A percentile compares a stretch with the other conserved stretches of the same genome.
These are phyloP conservation scores for Volucella bombylans DNA, from an alignment of 2,888 invertebrate species.

Conservation along the genomic window DNA sequence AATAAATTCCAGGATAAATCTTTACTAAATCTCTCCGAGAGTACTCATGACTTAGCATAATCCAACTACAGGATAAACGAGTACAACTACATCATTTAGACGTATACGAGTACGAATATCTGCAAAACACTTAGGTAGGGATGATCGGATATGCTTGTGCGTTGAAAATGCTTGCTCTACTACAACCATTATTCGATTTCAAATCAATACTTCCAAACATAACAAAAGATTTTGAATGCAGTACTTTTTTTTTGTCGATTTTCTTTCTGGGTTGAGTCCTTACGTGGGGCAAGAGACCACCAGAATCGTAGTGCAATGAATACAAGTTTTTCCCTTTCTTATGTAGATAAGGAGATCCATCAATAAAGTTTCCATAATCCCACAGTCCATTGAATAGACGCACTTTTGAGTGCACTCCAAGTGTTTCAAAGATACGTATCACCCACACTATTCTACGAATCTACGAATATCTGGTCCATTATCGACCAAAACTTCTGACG, in stretches of 20 bases:
- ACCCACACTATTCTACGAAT: too few species aligned
- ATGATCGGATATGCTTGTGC: constrained; percentile 22
- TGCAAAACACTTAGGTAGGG: constrained; percentile 3
- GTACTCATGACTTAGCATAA: neutral
- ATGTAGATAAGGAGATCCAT: neutral
- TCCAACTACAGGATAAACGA: neutral
- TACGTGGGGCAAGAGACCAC: neutral
- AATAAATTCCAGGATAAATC: constrained; percentile 9
- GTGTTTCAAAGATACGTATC: too few species aligned
- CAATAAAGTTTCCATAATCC: constrained; percentile 35
- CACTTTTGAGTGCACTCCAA: constrained; percentile 10
- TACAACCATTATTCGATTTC: constrained; percentile 22
- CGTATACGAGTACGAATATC: too few species aligned
- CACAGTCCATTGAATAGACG: constrained; percentile 37
- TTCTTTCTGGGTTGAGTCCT: neutral
- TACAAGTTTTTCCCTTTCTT: neutral
- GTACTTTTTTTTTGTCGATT: neutral
- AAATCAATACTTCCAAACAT: constrained; percentile 26
- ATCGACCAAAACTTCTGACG: constrained; percentile 15
- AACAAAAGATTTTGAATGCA: constrained; percentile 19
- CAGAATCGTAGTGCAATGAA: constrained; percentile 2
- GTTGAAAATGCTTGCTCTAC: constrained; percentile 19
- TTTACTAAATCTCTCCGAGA: neutral
- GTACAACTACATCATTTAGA: neutral
- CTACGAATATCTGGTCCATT: neutral